Conservation (phyloP, 30 jellyfish, hydroid and myxozoan species). For the Pelagia noctiluca region DNA sequence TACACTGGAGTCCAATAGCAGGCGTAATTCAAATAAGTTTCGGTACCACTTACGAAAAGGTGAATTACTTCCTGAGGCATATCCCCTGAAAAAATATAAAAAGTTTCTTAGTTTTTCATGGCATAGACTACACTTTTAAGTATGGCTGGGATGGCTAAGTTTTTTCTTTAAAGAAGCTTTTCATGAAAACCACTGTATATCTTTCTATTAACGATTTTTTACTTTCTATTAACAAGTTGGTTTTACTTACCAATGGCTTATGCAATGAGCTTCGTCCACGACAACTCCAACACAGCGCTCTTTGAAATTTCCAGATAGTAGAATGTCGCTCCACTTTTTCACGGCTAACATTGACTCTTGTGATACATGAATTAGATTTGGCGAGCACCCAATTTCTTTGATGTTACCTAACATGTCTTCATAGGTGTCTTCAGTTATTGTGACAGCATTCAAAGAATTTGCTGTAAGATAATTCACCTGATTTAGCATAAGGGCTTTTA, state of each 20-base stretch:
- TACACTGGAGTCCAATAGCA: conserved; percentile 42
- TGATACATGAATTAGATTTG: neutral
- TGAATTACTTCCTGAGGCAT: conserved; percentile 54
- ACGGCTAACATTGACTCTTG: neutral
- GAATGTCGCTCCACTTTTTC: conserved; percentile 1
- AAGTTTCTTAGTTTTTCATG: neutral
- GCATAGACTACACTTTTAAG: conserved; percentile 1
- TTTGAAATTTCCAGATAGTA: conserved; percentile 23
- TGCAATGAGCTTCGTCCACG: conserved; percentile 49
- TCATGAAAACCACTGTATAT: neutral
- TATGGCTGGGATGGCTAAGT: neutral
- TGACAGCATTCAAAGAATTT: neutral
- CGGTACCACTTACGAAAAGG: conserved; percentile 60
- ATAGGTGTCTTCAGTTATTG: conserved; percentile 1
- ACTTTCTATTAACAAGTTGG: neutral
- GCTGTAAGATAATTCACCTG: conserved; percentile 5
- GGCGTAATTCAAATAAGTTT: conserved; percentile 24
- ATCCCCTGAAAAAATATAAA: conserved; percentile 38
- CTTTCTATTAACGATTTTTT: neutral
- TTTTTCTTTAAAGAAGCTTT: neutral
- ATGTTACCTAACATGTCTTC: conserved; percentile 3
- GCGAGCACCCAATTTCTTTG: neutral
- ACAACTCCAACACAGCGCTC: conserved; percentile 52
- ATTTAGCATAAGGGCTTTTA: neutral
- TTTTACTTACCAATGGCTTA: conserved; percentile 43